Conservation (phyloP, 2,888 invertebrate genomes). For the Rhyacophila evoluta region DNA sequence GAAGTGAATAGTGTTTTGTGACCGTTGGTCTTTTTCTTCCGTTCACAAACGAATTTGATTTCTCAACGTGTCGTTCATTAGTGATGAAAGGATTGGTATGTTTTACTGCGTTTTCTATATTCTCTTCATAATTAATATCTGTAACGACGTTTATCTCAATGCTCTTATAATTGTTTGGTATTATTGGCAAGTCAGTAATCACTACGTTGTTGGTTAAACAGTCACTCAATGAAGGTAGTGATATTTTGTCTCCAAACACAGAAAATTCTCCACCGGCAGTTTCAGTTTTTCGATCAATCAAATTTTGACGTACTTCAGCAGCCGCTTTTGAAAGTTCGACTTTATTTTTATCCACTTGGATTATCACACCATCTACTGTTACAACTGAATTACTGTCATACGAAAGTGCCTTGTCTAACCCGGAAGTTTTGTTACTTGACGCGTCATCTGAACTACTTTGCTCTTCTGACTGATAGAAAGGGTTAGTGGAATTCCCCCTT, state of each 20-base stretch:
- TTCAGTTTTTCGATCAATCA: not conserved
- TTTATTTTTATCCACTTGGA: conserved; percentile 41
- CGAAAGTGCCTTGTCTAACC: not conserved
- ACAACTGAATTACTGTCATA: conserved; percentile 23
- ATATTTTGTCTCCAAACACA: not conserved
- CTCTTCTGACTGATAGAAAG: not conserved
- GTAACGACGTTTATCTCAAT: not conserved
- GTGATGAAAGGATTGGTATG: conserved; percentile 6
- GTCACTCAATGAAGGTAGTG: not conserved
- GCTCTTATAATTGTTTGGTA: conserved; percentile 46
- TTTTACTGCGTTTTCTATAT: not conserved
- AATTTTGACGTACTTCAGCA: not conserved
- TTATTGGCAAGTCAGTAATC: conserved; percentile 48
- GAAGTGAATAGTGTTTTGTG: conserved; percentile 67
- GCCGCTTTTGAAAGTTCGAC: not conserved
- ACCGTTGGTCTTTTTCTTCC: conserved; percentile 56
- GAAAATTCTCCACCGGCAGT: not conserved
- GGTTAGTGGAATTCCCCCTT: not conserved
- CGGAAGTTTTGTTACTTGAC: not conserved
- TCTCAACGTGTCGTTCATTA: conserved; percentile 27
- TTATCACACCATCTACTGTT: conserved; percentile 33
- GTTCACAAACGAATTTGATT: not conserved
- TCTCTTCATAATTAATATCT: not conserved
- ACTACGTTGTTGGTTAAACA: conserved; percentile 28
- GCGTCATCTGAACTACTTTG: conserved; percentile 7